Conservation (phyloP, 2,797 vertebrate species). For the Eurystomus glaucurus region DNA sequence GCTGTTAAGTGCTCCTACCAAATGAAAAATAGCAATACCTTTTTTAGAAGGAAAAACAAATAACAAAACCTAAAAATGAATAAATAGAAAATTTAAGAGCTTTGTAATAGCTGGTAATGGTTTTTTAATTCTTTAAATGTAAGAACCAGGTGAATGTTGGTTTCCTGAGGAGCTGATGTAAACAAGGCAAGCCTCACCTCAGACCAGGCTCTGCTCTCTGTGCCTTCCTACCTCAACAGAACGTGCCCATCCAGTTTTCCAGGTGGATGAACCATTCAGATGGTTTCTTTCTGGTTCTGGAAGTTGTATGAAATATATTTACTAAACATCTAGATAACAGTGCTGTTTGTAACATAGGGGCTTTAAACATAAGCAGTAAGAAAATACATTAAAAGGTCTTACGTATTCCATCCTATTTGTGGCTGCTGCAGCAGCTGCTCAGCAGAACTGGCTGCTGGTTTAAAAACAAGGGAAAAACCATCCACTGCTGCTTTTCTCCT, state of each 20-base stretch:
- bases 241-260: background rate
- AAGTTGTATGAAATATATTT: background rate
- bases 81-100: background rate
- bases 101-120: background rate
- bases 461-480: background rate
- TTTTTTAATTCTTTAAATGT: background rate
- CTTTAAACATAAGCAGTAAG: background rate
- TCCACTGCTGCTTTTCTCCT: background rate
- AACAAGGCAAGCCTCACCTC: background rate
- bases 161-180: background rate
- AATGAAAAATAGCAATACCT: background rate
- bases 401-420: background rate
- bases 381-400: background rate
- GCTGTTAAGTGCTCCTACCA: background rate
- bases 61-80: background rate
- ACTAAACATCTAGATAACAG: background rate
- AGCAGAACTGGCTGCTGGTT: background rate
- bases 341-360: background rate
- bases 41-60: background rate
- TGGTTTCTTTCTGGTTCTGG: background rate
- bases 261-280: background rate
- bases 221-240: background rate
- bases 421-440: background rate
- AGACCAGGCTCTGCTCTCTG: fast-evolving
- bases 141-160: background rate